A percentile compares a stretch with the other conserved stretches of the same genome.
Evolutionary conservation across 2,888 invertebrate genomes (phyloP).

Genomic region (Ectemnius continuus): DNA sequence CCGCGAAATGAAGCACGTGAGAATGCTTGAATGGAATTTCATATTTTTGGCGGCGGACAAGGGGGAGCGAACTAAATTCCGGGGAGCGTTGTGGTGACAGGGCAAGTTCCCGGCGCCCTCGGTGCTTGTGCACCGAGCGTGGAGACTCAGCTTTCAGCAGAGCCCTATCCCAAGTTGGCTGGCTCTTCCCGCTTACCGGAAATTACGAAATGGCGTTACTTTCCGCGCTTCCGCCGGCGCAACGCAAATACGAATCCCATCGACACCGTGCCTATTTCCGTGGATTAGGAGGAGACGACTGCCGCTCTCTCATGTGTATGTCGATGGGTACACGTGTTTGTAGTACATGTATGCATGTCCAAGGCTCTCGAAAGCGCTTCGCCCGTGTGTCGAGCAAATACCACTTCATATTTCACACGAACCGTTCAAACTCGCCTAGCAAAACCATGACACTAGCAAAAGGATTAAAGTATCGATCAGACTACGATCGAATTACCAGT

Average conservation of each 20-base stretch:
- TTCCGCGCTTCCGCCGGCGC: conserved; percentile 65
- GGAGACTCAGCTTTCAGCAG: conserved; percentile 7
- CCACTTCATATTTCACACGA: conserved; percentile 52
- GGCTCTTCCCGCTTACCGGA: conserved; percentile 65
- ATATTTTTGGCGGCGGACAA: too few species aligned
- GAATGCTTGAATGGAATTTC: neutral
- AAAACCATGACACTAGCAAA: conserved; percentile 11
- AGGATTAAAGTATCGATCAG: conserved; percentile 55
- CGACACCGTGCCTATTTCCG: conserved; percentile 67
- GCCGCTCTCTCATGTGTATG: neutral
- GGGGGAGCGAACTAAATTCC: too few species aligned
- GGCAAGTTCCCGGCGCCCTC: neutral
- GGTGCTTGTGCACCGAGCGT: too few species aligned
- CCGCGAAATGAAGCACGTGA: too few species aligned
- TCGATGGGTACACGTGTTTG: too few species aligned
- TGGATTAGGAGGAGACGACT: conserved; percentile 57
- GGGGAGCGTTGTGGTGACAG: too few species aligned
- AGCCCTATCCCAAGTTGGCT: conserved; percentile 33
- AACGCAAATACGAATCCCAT: conserved; percentile 66
- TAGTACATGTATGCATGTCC: too few species aligned
- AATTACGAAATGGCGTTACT: conserved; percentile 73
- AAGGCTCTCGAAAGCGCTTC: conserved; percentile 18
- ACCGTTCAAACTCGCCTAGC: conserved; percentile 49
- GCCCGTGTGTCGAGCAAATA: conserved; percentile 42
- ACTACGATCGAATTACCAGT: conserved; percentile 45